Evolutionary conservation across 2,113 vertebrate genomes (phyloP).

Genomic region (Pimephales promelas): DNA sequence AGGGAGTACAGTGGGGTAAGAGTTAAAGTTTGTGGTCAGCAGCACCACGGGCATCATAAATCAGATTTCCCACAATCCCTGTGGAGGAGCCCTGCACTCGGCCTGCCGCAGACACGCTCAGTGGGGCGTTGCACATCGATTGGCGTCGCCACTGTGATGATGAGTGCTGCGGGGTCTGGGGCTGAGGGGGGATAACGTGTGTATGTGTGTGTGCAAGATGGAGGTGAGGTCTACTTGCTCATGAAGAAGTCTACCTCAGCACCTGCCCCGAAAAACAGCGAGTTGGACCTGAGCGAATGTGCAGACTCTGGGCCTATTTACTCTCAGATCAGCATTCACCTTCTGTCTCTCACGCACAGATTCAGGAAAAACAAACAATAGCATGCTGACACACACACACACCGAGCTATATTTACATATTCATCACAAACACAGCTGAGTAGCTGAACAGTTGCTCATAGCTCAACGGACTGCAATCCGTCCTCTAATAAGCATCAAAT

Average conservation of each 20-base stretch:
- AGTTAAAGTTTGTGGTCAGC: slow-evolving; percentile 79
- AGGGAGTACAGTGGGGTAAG: slow-evolving; percentile 43
- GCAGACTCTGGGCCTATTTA: slow-evolving; percentile 75
- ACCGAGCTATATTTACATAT: slow-evolving; percentile 45
- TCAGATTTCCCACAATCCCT: slow-evolving; percentile 83
- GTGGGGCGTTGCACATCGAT: slow-evolving; percentile 81
- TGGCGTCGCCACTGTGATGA: slow-evolving; percentile 75
- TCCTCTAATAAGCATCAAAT: slow-evolving; percentile 6
- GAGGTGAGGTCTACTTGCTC: slow-evolving; percentile 40
- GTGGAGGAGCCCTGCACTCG: slow-evolving; percentile 75
- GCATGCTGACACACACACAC: slow-evolving; percentile 35
- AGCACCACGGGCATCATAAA: slow-evolving; percentile 80
- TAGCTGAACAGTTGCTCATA: slow-evolving; percentile 24
- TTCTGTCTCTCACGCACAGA: slow-evolving; percentile 65
- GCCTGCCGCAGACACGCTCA: slow-evolving; percentile 77
- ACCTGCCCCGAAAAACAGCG: slow-evolving; percentile 55
- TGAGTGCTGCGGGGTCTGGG: slow-evolving; percentile 74
- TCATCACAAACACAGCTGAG: slow-evolving; percentile 50
- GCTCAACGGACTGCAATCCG: background rate
- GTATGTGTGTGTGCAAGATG: slow-evolving; percentile 30
- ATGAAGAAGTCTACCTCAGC: slow-evolving; percentile 62
- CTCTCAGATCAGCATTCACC: slow-evolving; percentile 69
- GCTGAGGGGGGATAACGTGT: slow-evolving; percentile 60
- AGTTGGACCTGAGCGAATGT: slow-evolving; percentile 64
- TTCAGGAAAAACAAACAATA: slow-evolving; percentile 60